Conservation (phyloP, 2,113 vertebrate species). For the Hippocampus mohnikei region DNA sequence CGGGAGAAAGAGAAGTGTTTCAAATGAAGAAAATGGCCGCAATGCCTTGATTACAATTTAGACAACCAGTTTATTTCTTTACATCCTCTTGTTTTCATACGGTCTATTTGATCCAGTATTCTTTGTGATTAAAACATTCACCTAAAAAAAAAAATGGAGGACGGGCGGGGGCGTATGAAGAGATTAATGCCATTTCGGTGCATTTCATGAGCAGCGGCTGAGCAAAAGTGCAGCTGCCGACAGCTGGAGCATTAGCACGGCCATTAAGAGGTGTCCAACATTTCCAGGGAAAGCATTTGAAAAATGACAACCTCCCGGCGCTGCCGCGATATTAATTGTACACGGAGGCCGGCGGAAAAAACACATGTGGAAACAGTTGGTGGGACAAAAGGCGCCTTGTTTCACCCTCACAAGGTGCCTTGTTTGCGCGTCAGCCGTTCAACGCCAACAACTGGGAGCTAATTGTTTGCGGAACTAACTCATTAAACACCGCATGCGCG, state of each 20-base stretch:
- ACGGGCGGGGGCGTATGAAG: too few species aligned
- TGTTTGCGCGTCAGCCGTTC: conserved; percentile 66
- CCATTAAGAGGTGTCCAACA: conserved; percentile 99
- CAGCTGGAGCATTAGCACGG: conserved; percentile 99
- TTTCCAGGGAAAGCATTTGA: conserved; percentile 99
- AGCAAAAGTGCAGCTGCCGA: conserved; percentile 98
- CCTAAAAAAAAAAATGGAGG: too few species aligned
- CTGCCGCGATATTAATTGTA: conserved; percentile 97
- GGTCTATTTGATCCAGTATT: too few species aligned
- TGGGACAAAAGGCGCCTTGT: conserved; percentile 76
- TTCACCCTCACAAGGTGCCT: conserved; percentile 67
- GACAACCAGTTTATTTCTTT: too few species aligned
- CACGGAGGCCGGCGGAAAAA: conserved; percentile 78
- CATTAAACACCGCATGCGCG: neutral
- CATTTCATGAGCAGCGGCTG: too few species aligned
- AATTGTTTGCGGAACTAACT: neutral
- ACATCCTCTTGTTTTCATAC: too few species aligned
- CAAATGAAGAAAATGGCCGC: conserved; percentile 54
- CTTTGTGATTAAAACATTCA: too few species aligned
- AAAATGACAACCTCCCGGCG: conserved; percentile 96
- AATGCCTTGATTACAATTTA: too few species aligned
- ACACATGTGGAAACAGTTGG: conserved; percentile 84
- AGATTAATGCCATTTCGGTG: neutral
- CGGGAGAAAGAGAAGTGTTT: conserved; percentile 51
- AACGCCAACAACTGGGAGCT: neutral